Conservation (phyloP, 2,797 vertebrate genomes). For the Phoeniculus purpureus region DNA sequence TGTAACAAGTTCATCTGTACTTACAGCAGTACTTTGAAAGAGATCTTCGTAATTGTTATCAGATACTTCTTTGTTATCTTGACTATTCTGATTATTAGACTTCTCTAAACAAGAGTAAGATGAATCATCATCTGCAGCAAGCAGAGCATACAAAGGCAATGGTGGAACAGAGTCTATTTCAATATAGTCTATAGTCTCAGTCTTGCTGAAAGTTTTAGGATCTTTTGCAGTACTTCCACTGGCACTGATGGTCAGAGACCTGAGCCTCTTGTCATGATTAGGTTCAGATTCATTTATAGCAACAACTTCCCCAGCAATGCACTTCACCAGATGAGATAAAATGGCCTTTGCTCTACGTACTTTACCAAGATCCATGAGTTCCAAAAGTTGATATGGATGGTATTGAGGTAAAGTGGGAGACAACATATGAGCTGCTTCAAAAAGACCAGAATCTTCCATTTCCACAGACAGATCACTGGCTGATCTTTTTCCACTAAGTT, state of each 20-base stretch:
- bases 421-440: conserved; percentile 94
- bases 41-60: conserved; percentile 90
- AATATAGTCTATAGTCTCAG: conserved; percentile 88
- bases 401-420: conserved; percentile 96
- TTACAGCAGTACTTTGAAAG: conserved; percentile 82
- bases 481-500: conserved; percentile 92
- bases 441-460: conserved; percentile 95
- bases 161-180: conserved; percentile 97
- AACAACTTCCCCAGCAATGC: conserved; percentile 96
- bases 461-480: conserved; percentile 88
- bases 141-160: conserved; percentile 91
- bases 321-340: conserved; percentile 95
- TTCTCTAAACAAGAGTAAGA: conserved; percentile 81
- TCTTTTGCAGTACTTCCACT: conserved; percentile 93
- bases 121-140: conserved; percentile 91
- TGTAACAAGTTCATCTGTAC: conserved; percentile 77
- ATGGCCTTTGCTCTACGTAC: conserved; percentile 95
- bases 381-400: conserved; percentile 94
- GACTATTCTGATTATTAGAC: conserved; percentile 73
- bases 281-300: conserved; percentile 83
- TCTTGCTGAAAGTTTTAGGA: conserved; percentile 88
- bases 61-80: conserved; percentile 80
- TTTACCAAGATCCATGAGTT: conserved; percentile 98
- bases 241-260: conserved; percentile 92
- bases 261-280: conserved; percentile 85